phyloP scores from a whole-genome alignment of 2,797 vertebrate species.

The Galagoides demidoff region DNA sequence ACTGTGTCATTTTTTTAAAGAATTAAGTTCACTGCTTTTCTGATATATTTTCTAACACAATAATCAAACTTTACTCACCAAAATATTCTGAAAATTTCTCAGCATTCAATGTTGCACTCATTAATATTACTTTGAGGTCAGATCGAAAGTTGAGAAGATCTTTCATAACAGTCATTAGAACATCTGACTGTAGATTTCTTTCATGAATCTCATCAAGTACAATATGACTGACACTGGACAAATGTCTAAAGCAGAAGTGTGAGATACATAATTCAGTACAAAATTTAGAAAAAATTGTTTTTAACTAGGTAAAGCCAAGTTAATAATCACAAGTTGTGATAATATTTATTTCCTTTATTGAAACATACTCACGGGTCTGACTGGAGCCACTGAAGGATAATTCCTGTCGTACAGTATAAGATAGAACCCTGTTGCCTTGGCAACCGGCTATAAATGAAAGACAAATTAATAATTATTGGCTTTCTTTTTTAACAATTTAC shows the following conservation, averaged over 20 bases:
- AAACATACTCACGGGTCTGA: constrained; percentile 95
- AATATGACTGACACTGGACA: constrained; percentile 95
- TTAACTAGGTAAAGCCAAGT: constrained; percentile 34
- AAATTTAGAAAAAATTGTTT: constrained; percentile 19
- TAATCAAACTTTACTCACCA: constrained; percentile 87
- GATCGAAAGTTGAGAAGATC: constrained; percentile 91
- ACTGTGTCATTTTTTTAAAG: not conserved
- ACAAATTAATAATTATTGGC: constrained; percentile 68
- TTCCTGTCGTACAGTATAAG: constrained; percentile 98
- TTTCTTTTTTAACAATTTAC: constrained; percentile 63
- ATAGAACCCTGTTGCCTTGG: constrained; percentile 98
- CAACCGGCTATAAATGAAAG: constrained; percentile 91
- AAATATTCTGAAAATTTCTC: constrained; percentile 98
- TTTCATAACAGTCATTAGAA: constrained; percentile 95
- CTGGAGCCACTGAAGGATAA: constrained; percentile 99
- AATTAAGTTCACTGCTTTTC: constrained; percentile 11
- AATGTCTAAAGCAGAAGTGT: constrained; percentile 85
- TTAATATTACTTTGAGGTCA: constrained; percentile 95
- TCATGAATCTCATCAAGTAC: constrained; percentile 98
- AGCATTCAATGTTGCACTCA: constrained; percentile 98
- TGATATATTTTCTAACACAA: constrained; percentile 14
- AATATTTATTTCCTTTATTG: constrained; percentile 34
- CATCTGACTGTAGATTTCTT: constrained; percentile 97
- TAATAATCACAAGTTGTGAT: not conserved
- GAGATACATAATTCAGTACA: constrained; percentile 11